Conservation (phyloP, 2,888 invertebrate genomes). For the Eumerus sabulonum region DNA sequence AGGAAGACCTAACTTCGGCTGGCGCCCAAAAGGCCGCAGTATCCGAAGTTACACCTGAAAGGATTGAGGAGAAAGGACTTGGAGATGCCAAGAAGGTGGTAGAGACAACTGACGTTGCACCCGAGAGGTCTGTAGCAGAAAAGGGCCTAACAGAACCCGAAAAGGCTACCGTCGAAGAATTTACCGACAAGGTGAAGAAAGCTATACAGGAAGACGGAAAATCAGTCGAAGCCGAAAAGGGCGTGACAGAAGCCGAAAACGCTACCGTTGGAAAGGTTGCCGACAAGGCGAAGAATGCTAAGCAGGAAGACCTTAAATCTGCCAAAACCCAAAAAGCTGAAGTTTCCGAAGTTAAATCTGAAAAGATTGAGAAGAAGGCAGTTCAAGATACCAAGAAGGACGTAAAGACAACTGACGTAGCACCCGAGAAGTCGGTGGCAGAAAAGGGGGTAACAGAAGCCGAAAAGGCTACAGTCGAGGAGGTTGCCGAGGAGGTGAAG, state of each 20-base stretch:
- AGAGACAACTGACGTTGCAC: background rate
- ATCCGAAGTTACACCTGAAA: background rate
- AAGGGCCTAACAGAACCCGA: background rate
- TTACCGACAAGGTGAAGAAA: too few species aligned
- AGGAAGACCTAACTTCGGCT: background rate
- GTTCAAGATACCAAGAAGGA: conserved; percentile 14
- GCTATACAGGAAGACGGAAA: background rate
- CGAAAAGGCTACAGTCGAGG: background rate
- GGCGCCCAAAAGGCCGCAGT: background rate
- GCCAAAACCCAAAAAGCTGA: conserved; percentile 8
- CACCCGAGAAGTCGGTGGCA: background rate
- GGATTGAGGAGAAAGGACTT: background rate
- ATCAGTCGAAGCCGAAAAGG: background rate
- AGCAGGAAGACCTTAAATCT: background rate
- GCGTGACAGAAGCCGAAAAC: background rate
- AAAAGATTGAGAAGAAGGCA: conserved; percentile 4
- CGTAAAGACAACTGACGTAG: background rate
- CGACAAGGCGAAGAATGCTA: background rate
- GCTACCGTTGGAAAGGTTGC: too few species aligned
- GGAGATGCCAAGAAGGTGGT: background rate
- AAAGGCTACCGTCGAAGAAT: background rate
- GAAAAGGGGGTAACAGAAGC: conserved; percentile 17
- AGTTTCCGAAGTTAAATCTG: conserved; percentile 4
- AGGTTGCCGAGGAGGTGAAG: background rate
- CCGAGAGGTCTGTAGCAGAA: background rate